phyloP scores from a whole-genome alignment of 92 coral and sea anemone species.

The Siderastrea siderea region DNA sequence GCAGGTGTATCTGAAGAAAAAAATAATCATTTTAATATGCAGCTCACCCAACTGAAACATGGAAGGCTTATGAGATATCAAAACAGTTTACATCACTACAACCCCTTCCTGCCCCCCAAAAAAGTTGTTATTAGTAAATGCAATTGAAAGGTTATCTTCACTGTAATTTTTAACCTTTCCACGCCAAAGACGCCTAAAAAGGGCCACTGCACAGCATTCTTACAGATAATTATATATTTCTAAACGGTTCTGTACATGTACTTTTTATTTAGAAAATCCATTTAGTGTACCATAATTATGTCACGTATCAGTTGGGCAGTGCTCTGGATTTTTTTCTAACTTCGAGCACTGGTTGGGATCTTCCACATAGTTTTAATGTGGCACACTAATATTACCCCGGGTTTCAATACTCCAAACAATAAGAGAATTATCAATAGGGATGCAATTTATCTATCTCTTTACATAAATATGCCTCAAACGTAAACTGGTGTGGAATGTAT shows the following conservation, averaged over 20 bases:
- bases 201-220: too few species aligned
- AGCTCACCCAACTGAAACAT: neutral
- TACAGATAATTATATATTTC: too few species aligned
- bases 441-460: neutral
- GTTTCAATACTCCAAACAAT: neutral
- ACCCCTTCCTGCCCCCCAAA: neutral
- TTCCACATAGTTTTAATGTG: neutral
- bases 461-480: neutral
- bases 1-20: conserved; percentile 7
- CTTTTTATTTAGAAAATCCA: too few species aligned
- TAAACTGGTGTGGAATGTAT: conserved; percentile 14
- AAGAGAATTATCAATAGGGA: neutral
- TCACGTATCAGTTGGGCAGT: too few species aligned
- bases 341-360: too few species aligned
- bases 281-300: too few species aligned
- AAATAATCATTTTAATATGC: too few species aligned
- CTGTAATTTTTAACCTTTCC: neutral
- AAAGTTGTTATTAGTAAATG: neutral
- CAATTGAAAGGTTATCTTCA: neutral
- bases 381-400: neutral
- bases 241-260: too few species aligned
- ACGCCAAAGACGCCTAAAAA: too few species aligned
- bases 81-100: neutral
- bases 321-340: too few species aligned
- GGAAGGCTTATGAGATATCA: neutral